Evolutionary conservation across 1,140 invertebrate species (phyloP), one percentile per base, ranked within the genome.

Genomic region (Euborellia annulipes): DNA sequence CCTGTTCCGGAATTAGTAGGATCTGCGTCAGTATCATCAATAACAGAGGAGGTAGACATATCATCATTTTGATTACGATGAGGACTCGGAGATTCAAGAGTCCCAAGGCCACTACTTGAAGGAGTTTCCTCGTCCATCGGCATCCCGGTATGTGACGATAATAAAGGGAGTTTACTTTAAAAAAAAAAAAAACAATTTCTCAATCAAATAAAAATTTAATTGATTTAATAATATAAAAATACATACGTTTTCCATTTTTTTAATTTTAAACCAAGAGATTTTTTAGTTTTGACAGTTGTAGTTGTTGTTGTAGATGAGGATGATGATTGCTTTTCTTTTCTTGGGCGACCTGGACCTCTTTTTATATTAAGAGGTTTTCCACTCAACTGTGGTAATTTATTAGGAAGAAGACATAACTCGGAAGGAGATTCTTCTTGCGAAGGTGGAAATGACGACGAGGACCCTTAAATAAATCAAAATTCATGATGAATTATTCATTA

Each of bases 271-370:
- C 53, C 54, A 9, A 54, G 32, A 8, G 51, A 45, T 50, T 55
- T 56, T 44, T 53, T 59, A 11, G 45, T 11, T 19, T 36, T 45
- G 20, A 44, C 46, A 18, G 43, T 22, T 8, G 34, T 36, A n/a
- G 27, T 11, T n/a, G n/a, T n/a, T n/a, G n/a, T n/a, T n/a, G n/a
- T n/a, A n/a, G n/a, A n/a, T n/a, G 18, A 44, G 23, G 14, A 45
- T 17, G n/a, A 30, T 20, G 63, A 56, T 45, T 37, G 32, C 27
- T 42, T 70, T 58, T 82, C 79, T 57, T 81, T 78, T 41, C 78
- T 65, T 3, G 79, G 80, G 52, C 80, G 64, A 2, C 79, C 79
- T 27, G 78, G 75, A 18, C 79, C 79, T 41, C 79, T 65, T 51
- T 77, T 69, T 43, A 77, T 71, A 45, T 69, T 72, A 40, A 76